Conservation (phyloP, 2,888 invertebrate genomes). For the Holacanthella duospinosa region DNA sequence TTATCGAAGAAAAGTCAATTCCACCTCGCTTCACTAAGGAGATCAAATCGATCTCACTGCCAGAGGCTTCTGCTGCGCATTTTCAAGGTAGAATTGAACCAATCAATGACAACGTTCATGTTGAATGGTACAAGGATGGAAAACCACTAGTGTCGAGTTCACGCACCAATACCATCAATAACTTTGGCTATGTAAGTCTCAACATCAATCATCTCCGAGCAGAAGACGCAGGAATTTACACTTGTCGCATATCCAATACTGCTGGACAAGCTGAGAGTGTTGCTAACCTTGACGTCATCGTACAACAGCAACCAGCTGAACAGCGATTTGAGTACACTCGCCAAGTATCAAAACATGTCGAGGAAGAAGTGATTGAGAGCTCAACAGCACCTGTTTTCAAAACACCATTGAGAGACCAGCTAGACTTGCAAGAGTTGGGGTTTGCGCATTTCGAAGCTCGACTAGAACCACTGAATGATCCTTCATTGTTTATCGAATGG, state of each 20-base stretch:
- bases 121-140: slow-evolving; percentile 50
- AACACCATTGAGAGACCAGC: slow-evolving; percentile 76
- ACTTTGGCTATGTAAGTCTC: slow-evolving; percentile 97
- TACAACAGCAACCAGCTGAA: neutral
- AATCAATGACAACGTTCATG: slow-evolving; percentile 2
- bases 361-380: slow-evolving; percentile 61
- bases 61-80: slow-evolving; percentile 58
- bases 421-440: slow-evolving; percentile 77
- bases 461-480: slow-evolving; percentile 83
- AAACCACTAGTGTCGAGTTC: slow-evolving; percentile 69
- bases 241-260: slow-evolving; percentile 80
- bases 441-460: slow-evolving; percentile 93
- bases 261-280: slow-evolving; percentile 93
- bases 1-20: slow-evolving; percentile 58
- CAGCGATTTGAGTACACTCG: neutral
- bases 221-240: slow-evolving; percentile 94
- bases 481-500: slow-evolving; percentile 83
- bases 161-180: slow-evolving; percentile 92
- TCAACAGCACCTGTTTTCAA: slow-evolving; percentile 74
- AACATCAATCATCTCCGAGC: slow-evolving; percentile 96
- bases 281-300: slow-evolving; percentile 81
- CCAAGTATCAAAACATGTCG: neutral
- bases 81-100: slow-evolving; percentile 87
- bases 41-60: slow-evolving; percentile 59
- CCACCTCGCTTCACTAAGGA: slow-evolving; percentile 80